Evolutionary conservation across 2,113 vertebrate species (phyloP), one percentile per base, ranked within the genome.

Genomic region (Geococcyx californianus): DNA sequence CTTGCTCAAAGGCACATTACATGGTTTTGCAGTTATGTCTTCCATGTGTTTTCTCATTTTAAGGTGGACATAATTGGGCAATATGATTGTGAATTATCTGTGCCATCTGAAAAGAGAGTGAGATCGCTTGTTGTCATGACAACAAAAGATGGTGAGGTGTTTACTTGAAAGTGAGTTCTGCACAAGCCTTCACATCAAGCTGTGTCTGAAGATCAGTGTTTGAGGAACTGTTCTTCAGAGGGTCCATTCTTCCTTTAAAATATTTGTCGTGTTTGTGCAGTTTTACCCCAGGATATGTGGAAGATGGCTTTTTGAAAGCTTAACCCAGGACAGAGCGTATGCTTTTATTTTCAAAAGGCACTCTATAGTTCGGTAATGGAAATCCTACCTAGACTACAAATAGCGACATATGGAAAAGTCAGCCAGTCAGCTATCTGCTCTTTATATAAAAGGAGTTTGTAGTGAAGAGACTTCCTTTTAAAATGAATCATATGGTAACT

Each of bases 101-200:
- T 95, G 92, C 96, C 73, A 63, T 92, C 91, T 80, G 77, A 95
- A 90, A 76, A 94, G 96, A 95, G 93, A 96, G 88, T 91, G 89
- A 94, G 84, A 96, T 89, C 8, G 83, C 93, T 91, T 59, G 98
- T 99, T 98, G 98, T 98, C 98, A 98, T 98, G 98, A 97, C 96
- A 97, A 98, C 98, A 45, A 91, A 89, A 97, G 95, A 96, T 72
- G 74, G 93, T 83, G 92, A 96, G 89, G 34, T 95, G 95, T 97
- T 97, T 95, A 91, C 90, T 93, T 60, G 91, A 80, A 62, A 69
- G 80, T 74, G 94, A 89, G 93, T 95, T 96, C 95, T 89, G 74
- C 86, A 74, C 84, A 84, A 38, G 89, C 87, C 2, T 75, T 84
- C 90, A 9, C 79, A 86, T 72, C 67, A 17, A 89, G 87, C 89